These are phyloP conservation scores for Halocynthia roretzi DNA, from an alignment of 23 tunicate genomes.

Conservation along the genomic window DNA sequence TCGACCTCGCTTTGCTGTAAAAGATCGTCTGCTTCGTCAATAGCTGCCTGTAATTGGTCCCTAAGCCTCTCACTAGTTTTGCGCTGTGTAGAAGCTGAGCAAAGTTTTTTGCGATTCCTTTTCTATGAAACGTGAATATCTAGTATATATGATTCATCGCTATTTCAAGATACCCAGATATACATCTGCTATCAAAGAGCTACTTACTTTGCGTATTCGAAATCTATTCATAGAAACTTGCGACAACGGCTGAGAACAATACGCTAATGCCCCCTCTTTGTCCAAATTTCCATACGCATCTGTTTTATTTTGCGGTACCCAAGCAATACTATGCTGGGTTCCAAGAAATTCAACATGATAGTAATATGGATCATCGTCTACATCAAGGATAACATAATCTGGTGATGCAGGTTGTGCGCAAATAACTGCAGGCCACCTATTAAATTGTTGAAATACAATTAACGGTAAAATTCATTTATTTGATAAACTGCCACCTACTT, in stretches of 20 bases:
- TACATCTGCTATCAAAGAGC: neutral
- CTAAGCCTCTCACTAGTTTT: neutral
- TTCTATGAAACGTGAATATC: neutral
- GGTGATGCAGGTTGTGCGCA: constrained; percentile 7
- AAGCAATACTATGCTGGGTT: constrained; percentile 17
- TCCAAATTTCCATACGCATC: constrained; percentile 18
- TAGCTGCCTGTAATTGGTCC: constrained; percentile 20
- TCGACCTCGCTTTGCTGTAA: no score
- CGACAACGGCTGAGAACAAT: constrained; percentile 28
- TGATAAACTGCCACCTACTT: constrained; percentile 12
- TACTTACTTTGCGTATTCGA: neutral
- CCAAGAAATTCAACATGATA: constrained; percentile 30
- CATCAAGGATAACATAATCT: constrained; percentile 12
- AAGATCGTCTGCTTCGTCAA: constrained; percentile 26
- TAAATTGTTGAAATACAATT: neutral
- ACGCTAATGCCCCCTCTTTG: constrained; percentile 16
- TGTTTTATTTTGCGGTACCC: constrained; percentile 17
- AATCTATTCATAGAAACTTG: constrained; percentile 33
- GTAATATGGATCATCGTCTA: constrained; percentile 16
- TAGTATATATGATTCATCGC: neutral
- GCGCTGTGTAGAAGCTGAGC: neutral
- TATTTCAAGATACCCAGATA: neutral
- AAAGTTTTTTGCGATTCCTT: neutral
- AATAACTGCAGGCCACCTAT: constrained; percentile 17
- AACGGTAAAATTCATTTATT: neutral